These are phyloP conservation scores for Mongoloraphidia duomilia DNA, from an alignment of 2,888 invertebrate genomes.

Conservation along the genomic window DNA sequence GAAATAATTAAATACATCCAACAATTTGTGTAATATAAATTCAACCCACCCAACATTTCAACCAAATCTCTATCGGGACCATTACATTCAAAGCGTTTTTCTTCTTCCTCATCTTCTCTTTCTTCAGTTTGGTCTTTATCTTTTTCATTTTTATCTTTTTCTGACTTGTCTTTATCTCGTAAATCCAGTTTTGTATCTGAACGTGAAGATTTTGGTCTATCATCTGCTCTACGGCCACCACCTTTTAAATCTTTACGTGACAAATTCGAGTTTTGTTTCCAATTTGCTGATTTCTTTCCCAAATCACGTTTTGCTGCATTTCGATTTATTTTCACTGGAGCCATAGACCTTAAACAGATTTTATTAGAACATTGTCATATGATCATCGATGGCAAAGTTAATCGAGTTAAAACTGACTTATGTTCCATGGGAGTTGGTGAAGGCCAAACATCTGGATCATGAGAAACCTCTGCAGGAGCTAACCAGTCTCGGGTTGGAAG, in stretches of 20 bases:
- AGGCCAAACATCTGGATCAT: conserved; percentile 80
- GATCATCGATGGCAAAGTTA: not conserved
- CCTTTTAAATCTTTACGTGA: conserved; percentile 20
- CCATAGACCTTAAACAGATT: not conserved
- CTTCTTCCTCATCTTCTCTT: conserved; percentile 42
- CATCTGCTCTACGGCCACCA: conserved; percentile 23
- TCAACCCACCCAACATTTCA: conserved; percentile 60
- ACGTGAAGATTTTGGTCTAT: conserved; percentile 26
- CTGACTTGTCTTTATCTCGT: conserved; percentile 29
- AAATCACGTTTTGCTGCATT: conserved; percentile 20
- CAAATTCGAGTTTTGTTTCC: conserved; percentile 27
- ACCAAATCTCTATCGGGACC: conserved; percentile 82
- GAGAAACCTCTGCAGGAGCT: conserved; percentile 39
- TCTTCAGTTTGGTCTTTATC: conserved; percentile 55
- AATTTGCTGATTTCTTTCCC: conserved; percentile 23
- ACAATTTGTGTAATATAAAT: not conserved
- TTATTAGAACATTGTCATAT: not conserved
- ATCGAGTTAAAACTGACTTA: conserved; percentile 28
- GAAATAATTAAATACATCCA: conserved; percentile 2
- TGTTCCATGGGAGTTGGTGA: conserved; percentile 59
- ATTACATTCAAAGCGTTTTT: conserved; percentile 70
- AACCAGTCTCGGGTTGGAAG: conserved; percentile 53
- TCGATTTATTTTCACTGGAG: not conserved
- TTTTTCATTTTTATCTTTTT: conserved; percentile 32
- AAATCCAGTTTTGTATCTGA: conserved; percentile 26